A percentile compares a stretch with the other conserved stretches of the same genome.
These are phyloP conservation scores for Poecilia gillii DNA, from an alignment of 2,797 vertebrate genomes.

Conservation along the genomic window DNA sequence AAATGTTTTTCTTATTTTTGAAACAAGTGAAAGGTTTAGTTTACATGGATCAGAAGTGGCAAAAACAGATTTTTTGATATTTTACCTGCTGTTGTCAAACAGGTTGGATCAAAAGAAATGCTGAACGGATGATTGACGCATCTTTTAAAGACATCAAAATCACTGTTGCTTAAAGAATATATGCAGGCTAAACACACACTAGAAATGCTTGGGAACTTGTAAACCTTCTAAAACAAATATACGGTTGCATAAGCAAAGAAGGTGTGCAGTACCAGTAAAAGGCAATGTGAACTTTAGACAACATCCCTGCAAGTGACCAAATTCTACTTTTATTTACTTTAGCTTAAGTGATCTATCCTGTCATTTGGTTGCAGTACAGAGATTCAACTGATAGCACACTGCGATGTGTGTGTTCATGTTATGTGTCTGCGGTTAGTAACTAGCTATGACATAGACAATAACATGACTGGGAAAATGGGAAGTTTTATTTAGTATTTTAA, in stretches of 20 bases:
- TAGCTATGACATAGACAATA: neutral
- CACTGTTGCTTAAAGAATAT: neutral
- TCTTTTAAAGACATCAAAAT: neutral
- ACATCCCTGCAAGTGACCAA: neutral
- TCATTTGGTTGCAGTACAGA: neutral
- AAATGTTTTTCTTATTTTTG: neutral
- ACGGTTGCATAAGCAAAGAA: slow-evolving; percentile 12
- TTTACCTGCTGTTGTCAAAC: neutral
- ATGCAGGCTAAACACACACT: neutral
- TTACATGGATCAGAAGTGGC: neutral
- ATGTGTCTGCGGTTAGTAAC: neutral
- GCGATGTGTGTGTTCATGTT: neutral
- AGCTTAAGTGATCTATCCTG: neutral
- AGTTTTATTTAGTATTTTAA: neutral
- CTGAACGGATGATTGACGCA: neutral
- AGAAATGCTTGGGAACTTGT: slow-evolving; percentile 12
- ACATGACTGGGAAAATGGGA: neutral
- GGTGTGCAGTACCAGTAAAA: neutral
- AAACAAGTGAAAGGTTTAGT: neutral
- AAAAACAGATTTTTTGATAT: neutral
- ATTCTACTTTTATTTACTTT: neutral
- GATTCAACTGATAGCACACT: neutral
- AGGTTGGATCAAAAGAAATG: neutral
- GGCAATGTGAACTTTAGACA: slow-evolving; percentile 38
- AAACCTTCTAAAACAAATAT: slow-evolving; percentile 20